Evolutionary conservation across 2,797 vertebrate genomes (phyloP), one percentile per base, ranked within the genome.

Genomic region (Lates japonicus): DNA sequence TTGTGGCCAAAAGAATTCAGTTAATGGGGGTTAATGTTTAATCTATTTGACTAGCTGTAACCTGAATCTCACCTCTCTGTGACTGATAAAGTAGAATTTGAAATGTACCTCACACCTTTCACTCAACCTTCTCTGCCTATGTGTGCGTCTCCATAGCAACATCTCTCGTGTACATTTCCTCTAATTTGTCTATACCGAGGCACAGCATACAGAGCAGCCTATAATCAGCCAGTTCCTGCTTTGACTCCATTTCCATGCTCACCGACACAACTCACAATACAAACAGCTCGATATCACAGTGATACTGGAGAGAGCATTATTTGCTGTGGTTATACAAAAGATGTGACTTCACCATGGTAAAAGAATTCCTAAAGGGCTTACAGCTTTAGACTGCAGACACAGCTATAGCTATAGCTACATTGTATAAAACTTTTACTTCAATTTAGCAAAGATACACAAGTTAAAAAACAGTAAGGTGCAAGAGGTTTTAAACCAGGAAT

Each of bases 161-260:
- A 63, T n/a, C 37, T 65, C 52, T 31, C 0, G 14, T 68, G 35
- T 82, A 52, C 66, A 70, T 69, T 86, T 80, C 71, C 78, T 3
- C 37, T 79, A 60, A 77, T 88, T 79, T 85, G 58, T 87, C 55
- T 82, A 72, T 31, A 41, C 31, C 8, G 22, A 63, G 19, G 54
- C 37, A 46, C 7, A 41, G 72, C 55, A 85, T 72, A 86, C 64
- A 75, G 8, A 44, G 46, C 29, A 67, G 54, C 65, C 65, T 83
- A 39, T 74, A 70, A 87, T 81, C 78, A 78, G 31, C 46, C 25
- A 52, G 74, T 75, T 86, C 74, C 81, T 78, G 76, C 64, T 87
- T 81, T 74, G 70, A 84, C 80, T 87, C 76, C 4, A 84, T 90
- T 78, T 78, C 80, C 87, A 87, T 89, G 82, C 55, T 55, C 31